A percentile compares a stretch with the other conserved stretches of the same genome.
These are phyloP conservation scores for Caiman crocodilus DNA, from an alignment of 2,797 vertebrate species.

Conservation along the genomic window DNA sequence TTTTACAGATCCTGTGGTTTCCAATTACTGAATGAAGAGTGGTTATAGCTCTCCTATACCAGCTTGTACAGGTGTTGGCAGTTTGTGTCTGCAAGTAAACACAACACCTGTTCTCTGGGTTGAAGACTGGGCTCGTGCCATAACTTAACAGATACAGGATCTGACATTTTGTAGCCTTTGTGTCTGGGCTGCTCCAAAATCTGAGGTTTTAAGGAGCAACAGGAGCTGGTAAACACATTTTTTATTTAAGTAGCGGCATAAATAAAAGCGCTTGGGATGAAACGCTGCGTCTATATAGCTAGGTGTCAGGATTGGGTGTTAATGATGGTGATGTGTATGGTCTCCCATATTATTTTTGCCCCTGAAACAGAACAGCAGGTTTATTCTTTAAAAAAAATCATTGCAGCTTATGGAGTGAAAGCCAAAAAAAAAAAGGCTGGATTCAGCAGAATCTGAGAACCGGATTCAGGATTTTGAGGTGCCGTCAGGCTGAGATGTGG, in stretches of 20 bases:
- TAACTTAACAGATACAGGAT: neutral
- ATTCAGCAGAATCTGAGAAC: no score
- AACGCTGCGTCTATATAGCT: neutral
- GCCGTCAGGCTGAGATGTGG: neutral
- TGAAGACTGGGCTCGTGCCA: neutral
- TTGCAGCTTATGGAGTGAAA: neutral
- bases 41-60: neutral
- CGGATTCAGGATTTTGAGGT: neutral
- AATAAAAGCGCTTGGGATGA: neutral
- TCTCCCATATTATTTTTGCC: neutral
- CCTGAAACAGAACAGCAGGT: accelerated
- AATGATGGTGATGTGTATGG: neutral
- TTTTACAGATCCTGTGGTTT: neutral
- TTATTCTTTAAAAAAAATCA: neutral
- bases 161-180: neutral
- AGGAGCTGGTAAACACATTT: accelerated
- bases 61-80: neutral
- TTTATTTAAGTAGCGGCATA: accelerated
- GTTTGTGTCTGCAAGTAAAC: neutral
- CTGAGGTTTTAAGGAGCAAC: neutral
- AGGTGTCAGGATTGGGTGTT: neutral
- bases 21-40: neutral
- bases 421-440: neutral
- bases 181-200: neutral
- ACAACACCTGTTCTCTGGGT: neutral